Base-by-base conservation (phyloP, 2,797 vertebrate genomes). In the Cyprinella venusta region DNA sequence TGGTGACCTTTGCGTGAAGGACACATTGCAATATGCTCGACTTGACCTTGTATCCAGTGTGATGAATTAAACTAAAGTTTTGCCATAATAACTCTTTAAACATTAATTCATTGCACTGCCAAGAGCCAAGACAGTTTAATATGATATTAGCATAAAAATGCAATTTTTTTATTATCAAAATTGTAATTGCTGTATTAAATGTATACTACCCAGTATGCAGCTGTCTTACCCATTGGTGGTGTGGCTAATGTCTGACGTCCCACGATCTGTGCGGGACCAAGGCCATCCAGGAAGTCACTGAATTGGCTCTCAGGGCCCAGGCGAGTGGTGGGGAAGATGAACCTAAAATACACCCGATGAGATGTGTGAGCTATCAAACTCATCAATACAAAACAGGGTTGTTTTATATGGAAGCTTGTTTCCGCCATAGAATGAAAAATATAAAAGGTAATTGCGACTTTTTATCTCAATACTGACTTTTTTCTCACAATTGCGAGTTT, bases 261-360 rank as follows among this genome's bases (percentile, higher is more conserved):
- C 82, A 98, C 98, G 3, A 99, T 97, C 94, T 99, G 98, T 69
- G 97, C 97, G 0, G 98, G 98, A 38, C 98, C 98, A 69, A 99
- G 93, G 76, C 98, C 98, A 63, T 99, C 98, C 81, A 99, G 94
- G 86, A 99, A 99, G 90, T 99, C 97, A 3, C 98, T 99, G 93
- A 99, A 99, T 88, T 99, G 98, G 91, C 96, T 98, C 91, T 99
- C 98, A 0, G 96, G 96, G 2, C 97, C 98, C 50, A 99, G 92
- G 48, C 97, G 94, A 0, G 96, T 96, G 2, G 96, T 97, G 48
- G 97, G 96, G 85, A 97, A 97, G 89, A 97, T 95, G 89, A 97
- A 97, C 89, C 96, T 97, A 89, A 36, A 81, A 56, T 42, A 24
- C 13, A 84, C 9, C n/a, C 5, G 1, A 40, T 52, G 19, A 30